Evolutionary conservation across 1,140 invertebrate genomes (phyloP), one percentile per base, ranked within the genome.

Genomic region (Trichonephila clavipes): DNA sequence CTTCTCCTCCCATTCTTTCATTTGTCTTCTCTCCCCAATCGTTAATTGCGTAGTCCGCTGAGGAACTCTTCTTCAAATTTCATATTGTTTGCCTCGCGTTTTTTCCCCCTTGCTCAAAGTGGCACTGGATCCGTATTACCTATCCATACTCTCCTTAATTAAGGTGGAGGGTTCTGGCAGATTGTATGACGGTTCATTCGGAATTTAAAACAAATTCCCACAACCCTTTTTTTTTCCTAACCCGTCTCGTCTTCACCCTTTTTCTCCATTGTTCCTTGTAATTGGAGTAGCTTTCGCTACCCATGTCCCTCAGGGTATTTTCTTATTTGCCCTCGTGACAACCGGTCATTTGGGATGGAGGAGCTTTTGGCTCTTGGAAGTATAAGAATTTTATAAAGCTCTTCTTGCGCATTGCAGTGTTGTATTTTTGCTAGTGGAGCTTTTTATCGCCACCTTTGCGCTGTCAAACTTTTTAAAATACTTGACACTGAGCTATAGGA

Each of bases 181-280:
- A 18, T 40, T 69, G n/a, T 14, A 24, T 69, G 66, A 69, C 8
- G 72, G 14, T 40, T 77, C 72, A 21, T 12, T 24, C 21, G 66
- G 21, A 69, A 12, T 51, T 85, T 21, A 61, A 85, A 85, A 85
- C n/a, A 24, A 59, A 85, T 85, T 85, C 51, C 21, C 83, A 12
- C 58, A 24, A 40, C 83, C 24, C 58, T 21, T 5, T 82, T 44
- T 28, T 24, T 24, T n/a, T n/a, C n/a, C 44, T 19, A 10, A 16
- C 7, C 51, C 16, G 6, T 19, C 7, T 19, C 58, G 19, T 24
- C 88, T 4, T 21, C n/a, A 18, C 44, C 28, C 18, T 28, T 61
- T 40, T 64, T n/a, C n/a, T 19, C 81, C n/a, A 85, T 92, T 92
- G 77, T 92, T 92, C 62, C 51, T 14, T 34, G 89, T 82, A 90